A percentile compares a stretch with the other conserved stretches of the same genome.
Evolutionary conservation across 2,888 invertebrate genomes (phyloP).

Genomic region (Chrysolina haemoptera): DNA sequence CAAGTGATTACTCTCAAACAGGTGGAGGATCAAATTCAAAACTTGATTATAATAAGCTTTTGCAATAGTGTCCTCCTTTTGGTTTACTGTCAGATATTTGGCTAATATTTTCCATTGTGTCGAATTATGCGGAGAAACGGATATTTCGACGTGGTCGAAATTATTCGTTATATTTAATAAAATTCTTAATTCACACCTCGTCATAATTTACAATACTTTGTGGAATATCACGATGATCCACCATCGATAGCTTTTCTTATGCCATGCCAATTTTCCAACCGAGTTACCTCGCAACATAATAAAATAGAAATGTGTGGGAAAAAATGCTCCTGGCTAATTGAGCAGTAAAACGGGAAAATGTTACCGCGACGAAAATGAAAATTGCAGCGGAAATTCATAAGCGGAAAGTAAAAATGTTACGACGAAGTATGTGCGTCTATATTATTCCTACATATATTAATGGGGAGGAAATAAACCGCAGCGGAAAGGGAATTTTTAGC

Average conservation of each 20-base stretch:
- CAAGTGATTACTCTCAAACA: no score
- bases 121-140: no score
- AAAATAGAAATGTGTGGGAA: conserved; percentile 10
- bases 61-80: no score
- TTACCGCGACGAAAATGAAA: conserved; percentile 24
- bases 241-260: not conserved
- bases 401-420: conserved; percentile 24
- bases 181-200: no score
- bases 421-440: conserved; percentile 16
- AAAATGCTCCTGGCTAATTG: conserved; percentile 22
- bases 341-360: conserved; percentile 25
- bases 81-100: no score
- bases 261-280: conserved; percentile 1
- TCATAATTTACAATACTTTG: no score
- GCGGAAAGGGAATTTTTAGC: not conserved
- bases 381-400: conserved; percentile 27
- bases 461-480: conserved; percentile 13
- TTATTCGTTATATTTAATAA: no score
- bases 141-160: no score
- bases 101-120: no score
- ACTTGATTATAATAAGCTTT: no score
- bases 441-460: conserved; percentile 13
- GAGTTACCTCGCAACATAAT: conserved; percentile 10
- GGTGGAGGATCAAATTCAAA: no score
- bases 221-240: no score